Percentiles rank a stretch among this genome's conserved stretches.
These are phyloP conservation scores for Trachops cirrhosus DNA, from an alignment of 2,797 vertebrate species.

Conservation along the genomic window DNA sequence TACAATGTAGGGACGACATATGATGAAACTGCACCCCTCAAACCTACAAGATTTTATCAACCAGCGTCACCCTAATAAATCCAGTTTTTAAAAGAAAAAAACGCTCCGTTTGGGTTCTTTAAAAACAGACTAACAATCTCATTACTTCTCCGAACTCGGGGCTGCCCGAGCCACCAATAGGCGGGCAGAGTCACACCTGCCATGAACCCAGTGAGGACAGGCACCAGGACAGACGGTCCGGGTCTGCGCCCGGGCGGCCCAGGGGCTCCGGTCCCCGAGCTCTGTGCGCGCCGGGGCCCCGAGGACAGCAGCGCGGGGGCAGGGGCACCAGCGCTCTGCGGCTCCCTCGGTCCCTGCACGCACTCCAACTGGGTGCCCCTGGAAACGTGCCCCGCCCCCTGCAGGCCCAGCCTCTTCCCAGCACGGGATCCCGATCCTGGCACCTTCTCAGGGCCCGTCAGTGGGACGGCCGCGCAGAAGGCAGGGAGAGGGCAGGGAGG, in stretches of 20 bases:
- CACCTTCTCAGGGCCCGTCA: background rate
- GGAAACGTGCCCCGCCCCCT: background rate
- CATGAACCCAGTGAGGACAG: background rate
- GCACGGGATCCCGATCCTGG: background rate
- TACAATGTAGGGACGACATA: rapidly evolving
- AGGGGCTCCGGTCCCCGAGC: constrained; percentile 31
- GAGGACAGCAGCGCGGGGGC: constrained; percentile 51
- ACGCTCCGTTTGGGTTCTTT: background rate
- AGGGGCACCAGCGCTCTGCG: constrained; percentile 4
- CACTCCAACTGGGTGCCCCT: background rate
- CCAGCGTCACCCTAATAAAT: background rate
- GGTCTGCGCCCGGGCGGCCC: constrained; percentile 24
- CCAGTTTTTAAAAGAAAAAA: background rate
- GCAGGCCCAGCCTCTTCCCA: background rate
- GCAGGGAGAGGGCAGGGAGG: background rate
- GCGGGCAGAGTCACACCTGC: background rate
- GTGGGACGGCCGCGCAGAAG: background rate
- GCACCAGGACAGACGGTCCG: background rate
- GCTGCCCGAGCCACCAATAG: background rate
- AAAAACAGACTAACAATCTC: background rate
- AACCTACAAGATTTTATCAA: background rate
- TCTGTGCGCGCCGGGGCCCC: constrained; percentile 27
- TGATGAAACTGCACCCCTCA: background rate
- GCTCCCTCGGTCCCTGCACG: constrained; percentile 34
- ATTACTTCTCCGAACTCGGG: background rate